Evolutionary conservation across 2,888 invertebrate species (phyloP).

Genomic region (Melanostoma mellinum): DNA sequence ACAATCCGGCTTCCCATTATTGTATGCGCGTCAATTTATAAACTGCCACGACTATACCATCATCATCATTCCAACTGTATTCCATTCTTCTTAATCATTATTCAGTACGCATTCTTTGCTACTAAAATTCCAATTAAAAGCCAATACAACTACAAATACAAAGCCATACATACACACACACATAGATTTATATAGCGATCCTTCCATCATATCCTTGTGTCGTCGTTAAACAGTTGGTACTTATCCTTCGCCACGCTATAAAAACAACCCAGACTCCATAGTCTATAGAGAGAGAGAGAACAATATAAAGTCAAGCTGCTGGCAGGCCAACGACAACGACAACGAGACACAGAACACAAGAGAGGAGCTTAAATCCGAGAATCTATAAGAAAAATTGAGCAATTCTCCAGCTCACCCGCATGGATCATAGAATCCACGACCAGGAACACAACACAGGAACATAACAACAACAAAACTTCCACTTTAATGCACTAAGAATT

Average conservation of each 20-base stretch:
- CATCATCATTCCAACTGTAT: neutral
- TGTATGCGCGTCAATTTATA: constrained; percentile 13
- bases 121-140: constrained; percentile 72
- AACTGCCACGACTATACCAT: constrained; percentile 5
- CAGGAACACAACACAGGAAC: constrained; percentile 4
- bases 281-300: too few species aligned
- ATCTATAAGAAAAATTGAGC: too few species aligned
- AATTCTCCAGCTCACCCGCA: too few species aligned
- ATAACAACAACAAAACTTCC: constrained; percentile 38
- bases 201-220: constrained; percentile 7
- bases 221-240: constrained; percentile 35
- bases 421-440: constrained; percentile 1
- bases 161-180: constrained; percentile 4
- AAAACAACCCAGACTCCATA: too few species aligned
- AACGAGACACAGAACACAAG: too few species aligned
- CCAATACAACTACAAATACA: constrained; percentile 60
- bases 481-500: constrained; percentile 64
- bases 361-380: too few species aligned
- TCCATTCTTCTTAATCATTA: constrained; percentile 62
- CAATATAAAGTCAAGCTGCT: too few species aligned
- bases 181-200: neutral
- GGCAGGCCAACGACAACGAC: too few species aligned
- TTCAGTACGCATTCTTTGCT: constrained; percentile 65
- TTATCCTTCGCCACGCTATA: neutral
- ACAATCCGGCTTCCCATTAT: constrained; percentile 13